These are phyloP conservation scores for Fragum whitleyi DNA, from an alignment of 2,888 invertebrate species.

Conservation along the genomic window DNA sequence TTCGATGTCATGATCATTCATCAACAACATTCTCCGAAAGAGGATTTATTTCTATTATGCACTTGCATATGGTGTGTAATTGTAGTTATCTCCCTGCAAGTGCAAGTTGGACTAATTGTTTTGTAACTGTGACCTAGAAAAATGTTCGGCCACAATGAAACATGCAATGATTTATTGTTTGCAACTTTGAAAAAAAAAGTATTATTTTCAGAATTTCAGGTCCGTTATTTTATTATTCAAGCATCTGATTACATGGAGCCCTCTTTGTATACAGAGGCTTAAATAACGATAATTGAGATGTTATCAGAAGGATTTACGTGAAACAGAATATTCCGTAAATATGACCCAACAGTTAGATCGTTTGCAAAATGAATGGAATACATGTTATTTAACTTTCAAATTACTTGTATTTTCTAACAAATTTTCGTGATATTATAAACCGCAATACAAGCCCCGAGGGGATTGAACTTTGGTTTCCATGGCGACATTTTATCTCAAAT, in stretches of 20 bases:
- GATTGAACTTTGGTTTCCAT: constrained; percentile 21
- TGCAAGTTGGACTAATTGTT: background rate
- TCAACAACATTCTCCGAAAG: too few species aligned
- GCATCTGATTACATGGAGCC: constrained; percentile 15
- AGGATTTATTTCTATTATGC: too few species aligned
- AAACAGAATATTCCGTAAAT: constrained; percentile 24
- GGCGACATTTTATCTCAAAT: constrained; percentile 22
- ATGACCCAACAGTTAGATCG: constrained; percentile 1
- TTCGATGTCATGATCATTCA: too few species aligned
- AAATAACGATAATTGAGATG: constrained; percentile 27
- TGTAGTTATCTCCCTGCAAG: too few species aligned
- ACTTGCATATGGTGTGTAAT: too few species aligned
- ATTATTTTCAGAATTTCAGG: constrained; percentile 5
- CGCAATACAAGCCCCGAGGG: background rate
- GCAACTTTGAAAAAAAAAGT: background rate
- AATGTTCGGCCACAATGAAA: background rate
- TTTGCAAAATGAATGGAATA: background rate
- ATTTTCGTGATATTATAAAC: background rate
- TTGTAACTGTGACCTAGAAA: background rate
- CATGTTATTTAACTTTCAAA: constrained; percentile 6
- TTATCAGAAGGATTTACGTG: constrained; percentile 13
- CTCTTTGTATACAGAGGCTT: constrained; percentile 7
- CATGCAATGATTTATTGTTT: background rate
- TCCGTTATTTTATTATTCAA: constrained; percentile 1
- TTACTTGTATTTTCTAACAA: constrained; percentile 16